Evolutionary conservation across 2,888 invertebrate species (phyloP).

Genomic region (Cosmia pyralina): DNA sequence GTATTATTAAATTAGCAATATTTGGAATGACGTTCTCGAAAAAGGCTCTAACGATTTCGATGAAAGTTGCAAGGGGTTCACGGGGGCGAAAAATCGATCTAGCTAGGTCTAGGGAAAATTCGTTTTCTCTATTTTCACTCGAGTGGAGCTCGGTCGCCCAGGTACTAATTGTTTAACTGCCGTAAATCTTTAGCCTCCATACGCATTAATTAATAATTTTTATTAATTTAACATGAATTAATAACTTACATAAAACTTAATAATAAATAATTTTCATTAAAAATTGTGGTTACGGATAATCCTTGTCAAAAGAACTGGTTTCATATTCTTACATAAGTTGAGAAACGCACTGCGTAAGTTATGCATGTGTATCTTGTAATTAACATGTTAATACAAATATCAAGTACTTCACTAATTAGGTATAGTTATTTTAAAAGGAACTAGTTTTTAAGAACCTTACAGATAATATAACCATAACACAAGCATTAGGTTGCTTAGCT

Average conservation of each 20-base stretch:
- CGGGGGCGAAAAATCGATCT: too few species aligned
- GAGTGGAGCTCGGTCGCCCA: too few species aligned
- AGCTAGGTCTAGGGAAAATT: too few species aligned
- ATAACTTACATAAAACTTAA: constrained; percentile 45
- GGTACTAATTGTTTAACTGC: not conserved
- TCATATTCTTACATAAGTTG: constrained; percentile 59
- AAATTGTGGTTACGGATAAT: constrained; percentile 40
- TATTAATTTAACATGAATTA: too few species aligned
- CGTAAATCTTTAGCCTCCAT: not conserved
- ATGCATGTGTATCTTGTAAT: constrained; percentile 24
- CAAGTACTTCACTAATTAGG: not conserved
- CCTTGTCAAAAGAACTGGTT: constrained; percentile 57
- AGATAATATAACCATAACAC: not conserved
- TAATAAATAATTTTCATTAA: constrained; percentile 24
- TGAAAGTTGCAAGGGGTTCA: too few species aligned
- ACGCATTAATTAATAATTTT: too few species aligned
- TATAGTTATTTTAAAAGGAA: not conserved
- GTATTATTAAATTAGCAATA: too few species aligned
- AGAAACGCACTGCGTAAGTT: constrained; percentile 50
- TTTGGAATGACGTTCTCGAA: too few species aligned
- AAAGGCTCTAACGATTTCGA: too few species aligned
- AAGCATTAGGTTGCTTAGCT: too few species aligned
- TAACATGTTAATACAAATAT: constrained; percentile 14
- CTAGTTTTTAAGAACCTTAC: too few species aligned
- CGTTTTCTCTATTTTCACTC: too few species aligned